Conservation (phyloP, 2,888 invertebrate genomes). For the Catocala nupta region DNA sequence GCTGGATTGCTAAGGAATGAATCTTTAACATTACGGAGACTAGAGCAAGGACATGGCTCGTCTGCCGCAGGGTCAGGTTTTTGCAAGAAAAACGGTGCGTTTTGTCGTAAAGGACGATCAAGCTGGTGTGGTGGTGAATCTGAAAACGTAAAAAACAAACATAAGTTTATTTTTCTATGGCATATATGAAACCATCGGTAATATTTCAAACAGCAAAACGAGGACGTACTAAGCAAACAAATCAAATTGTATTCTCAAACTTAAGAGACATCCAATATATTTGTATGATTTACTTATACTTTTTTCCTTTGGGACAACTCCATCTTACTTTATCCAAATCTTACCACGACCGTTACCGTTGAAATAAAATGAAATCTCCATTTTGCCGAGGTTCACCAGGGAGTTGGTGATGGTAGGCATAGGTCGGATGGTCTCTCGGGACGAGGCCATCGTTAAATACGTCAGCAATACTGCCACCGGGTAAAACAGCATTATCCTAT, state of each 20-base stretch:
- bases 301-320: constrained; percentile 15
- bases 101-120: constrained; percentile 31
- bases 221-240: constrained; percentile 8
- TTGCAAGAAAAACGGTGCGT: constrained; percentile 21
- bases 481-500: constrained; percentile 52
- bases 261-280: constrained; percentile 14
- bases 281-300: constrained; percentile 19
- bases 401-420: constrained; percentile 74
- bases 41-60: constrained; percentile 70
- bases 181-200: too few relatives aligned
- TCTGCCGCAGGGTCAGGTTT: constrained; percentile 54
- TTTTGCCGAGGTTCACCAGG: constrained; percentile 79
- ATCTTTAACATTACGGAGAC: constrained; percentile 57
- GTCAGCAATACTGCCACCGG: constrained; percentile 48
- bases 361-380: constrained; percentile 78
- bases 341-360: constrained; percentile 70
- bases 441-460: constrained; percentile 48
- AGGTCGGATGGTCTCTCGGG: constrained; percentile 60
- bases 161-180: not conserved
- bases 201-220: not conserved
- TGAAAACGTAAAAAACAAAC: constrained; percentile 24
- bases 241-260: constrained; percentile 3
- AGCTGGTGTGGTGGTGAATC: constrained; percentile 26
- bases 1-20: constrained; percentile 58
- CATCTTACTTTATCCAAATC: constrained; percentile 26